Conservation (phyloP, 2,888 invertebrate species). For the Epinotia bilunana region DNA sequence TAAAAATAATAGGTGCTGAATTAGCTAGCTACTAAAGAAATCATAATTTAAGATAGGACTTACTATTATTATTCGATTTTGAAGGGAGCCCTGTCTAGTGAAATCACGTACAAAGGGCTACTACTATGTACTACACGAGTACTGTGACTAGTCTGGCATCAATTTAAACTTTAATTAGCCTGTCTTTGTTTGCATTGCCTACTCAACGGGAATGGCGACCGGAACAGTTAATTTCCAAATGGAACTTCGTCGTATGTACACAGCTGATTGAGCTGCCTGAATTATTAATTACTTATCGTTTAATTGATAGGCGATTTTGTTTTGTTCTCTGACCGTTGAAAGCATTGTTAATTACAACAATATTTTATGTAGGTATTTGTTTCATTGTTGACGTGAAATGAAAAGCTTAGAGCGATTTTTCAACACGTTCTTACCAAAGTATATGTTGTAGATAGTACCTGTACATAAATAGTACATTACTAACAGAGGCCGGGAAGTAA, state of each 20-base stretch:
- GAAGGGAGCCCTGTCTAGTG: background rate
- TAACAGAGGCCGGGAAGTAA: too few species aligned
- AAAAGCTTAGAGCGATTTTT: background rate
- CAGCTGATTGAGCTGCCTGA: slow-evolving; percentile 28
- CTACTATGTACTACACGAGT: background rate
- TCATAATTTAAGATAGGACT: too few species aligned
- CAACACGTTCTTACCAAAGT: background rate
- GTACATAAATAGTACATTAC: too few species aligned
- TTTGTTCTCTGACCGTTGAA: slow-evolving; percentile 14
- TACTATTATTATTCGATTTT: too few species aligned
- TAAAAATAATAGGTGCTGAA: too few species aligned
- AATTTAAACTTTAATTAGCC: slow-evolving; percentile 69
- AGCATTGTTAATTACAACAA: slow-evolving; percentile 15
- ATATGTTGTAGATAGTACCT: too few species aligned
- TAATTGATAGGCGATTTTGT: slow-evolving; percentile 23
- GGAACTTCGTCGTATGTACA: slow-evolving; percentile 29
- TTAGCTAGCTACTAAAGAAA: too few species aligned
- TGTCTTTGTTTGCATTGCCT: slow-evolving; percentile 65
- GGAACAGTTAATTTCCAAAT: slow-evolving; percentile 42
- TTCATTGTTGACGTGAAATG: background rate
- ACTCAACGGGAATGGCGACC: slow-evolving; percentile 34
- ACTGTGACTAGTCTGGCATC: slow-evolving; percentile 59
- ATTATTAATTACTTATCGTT: slow-evolving; percentile 24
- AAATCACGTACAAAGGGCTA: background rate
- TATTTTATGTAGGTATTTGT: background rate